Evolutionary conservation across 2,888 invertebrate species (phyloP), one percentile per base, ranked within the genome.

Genomic region (Dione vanillae): DNA sequence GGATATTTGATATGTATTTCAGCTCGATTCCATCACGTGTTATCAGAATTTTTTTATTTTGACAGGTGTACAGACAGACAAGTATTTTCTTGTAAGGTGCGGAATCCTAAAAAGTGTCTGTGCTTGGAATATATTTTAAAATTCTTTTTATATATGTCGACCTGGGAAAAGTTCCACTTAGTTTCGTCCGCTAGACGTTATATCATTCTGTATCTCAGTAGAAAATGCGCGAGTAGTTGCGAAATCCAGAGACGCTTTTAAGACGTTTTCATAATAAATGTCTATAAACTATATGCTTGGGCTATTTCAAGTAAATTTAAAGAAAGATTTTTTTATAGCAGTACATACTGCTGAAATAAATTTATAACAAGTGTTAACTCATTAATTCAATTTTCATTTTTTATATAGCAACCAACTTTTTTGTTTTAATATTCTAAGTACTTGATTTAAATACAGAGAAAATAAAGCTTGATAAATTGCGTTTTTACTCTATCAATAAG

Each of bases 111-210:
- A 43, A 61, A 61, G 27, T 61, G 43, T 27, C 45, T 27, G 43
- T 5, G 43, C 81, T 83, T 78, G 82, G 79, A 83, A 85, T 83
- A 84, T 85, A 82, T 85, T 87, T 89, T 88, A 85, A 89, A 88
- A 89, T 89, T 90, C 87, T 89, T 91, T 91, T 90, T 90, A 87
- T 87, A 81, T 83, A 81, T 83, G 83, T 79, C 86, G 83, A 89
- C 89, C 87, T 88, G 87, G 85, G 84, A 84, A 86, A 90, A 90
- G 88, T 91, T 91, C 86, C 87, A 87, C 89, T 89, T 88, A 88
- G 91, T 90, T 91, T 87, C 84, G 82, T 83, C 80, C 83, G 85
- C 81, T 83, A 74, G 45, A 68, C 72, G 69, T 72, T 62, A 74
- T 76, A 75, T 80, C 83, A 85, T 83, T 85, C 83, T 85, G 86